phyloP scores from a whole-genome alignment of 2,797 vertebrate genomes.

The Delichon dasypus region DNA sequence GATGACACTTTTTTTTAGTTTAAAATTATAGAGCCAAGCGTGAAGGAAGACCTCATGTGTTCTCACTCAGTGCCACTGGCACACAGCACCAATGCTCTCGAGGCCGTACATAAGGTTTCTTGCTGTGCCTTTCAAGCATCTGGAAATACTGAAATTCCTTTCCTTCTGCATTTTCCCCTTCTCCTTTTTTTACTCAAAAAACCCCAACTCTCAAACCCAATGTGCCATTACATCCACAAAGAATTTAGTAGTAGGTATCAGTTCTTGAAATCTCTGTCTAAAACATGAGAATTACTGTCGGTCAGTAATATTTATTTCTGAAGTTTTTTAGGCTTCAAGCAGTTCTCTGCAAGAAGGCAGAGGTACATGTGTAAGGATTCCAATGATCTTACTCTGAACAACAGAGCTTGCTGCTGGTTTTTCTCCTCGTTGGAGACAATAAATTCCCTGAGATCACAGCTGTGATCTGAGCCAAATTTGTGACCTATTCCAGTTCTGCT shows the following conservation, averaged over 20 bases:
- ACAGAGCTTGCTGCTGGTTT: neutral
- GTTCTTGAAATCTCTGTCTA: neutral
- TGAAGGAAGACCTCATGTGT: neutral
- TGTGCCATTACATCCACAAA: neutral
- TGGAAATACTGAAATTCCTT: neutral
- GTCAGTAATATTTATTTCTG: neutral
- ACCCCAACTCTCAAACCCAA: neutral
- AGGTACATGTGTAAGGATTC: neutral
- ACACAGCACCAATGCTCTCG: neutral
- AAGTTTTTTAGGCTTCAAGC: neutral
- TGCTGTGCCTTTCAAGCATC: neutral
- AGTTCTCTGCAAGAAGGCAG: neutral
- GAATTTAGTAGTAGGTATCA: neutral
- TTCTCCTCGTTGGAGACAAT: neutral
- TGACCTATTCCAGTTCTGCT: neutral
- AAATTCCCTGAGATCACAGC: neutral
- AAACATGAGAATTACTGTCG: rapidly evolving
- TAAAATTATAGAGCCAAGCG: neutral
- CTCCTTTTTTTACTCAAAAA: neutral
- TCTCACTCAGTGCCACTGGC: neutral
- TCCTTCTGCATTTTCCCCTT: neutral
- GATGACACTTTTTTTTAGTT: neutral
- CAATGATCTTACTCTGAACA: neutral
- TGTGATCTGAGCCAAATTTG: neutral
- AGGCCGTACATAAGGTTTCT: neutral